phyloP scores from a whole-genome alignment of 1,140 invertebrate genomes.

The Macrostomum lignano region DNA sequence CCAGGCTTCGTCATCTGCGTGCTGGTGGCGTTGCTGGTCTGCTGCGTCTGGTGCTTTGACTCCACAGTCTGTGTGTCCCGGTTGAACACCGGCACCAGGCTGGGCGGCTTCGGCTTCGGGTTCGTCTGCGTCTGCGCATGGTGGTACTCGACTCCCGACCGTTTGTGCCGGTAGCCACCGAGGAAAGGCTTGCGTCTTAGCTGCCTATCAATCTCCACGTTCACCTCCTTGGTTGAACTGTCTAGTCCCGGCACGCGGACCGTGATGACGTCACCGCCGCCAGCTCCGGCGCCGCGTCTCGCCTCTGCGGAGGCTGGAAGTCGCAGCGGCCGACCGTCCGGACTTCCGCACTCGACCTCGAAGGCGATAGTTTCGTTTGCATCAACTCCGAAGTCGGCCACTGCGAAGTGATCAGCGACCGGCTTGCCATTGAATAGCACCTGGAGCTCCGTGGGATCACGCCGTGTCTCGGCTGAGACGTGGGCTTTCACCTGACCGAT shows the following conservation, averaged over 20 bases:
- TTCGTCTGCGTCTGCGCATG: constrained; percentile 24
- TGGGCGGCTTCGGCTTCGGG: constrained; percentile 13
- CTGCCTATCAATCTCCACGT: background rate
- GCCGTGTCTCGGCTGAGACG: no score
- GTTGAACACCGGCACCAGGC: constrained; percentile 11
- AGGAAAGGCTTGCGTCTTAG: background rate
- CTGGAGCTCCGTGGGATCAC: no score
- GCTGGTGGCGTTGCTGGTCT: constrained; percentile 21
- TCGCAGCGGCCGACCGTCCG: no score
- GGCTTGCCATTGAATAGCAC: no score
- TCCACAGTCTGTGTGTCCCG: constrained; percentile 26
- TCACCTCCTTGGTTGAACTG: background rate
- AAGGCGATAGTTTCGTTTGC: no score
- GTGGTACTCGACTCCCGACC: constrained; percentile 17
- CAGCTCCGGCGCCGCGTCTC: no score
- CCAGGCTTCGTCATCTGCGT: constrained; percentile 29
- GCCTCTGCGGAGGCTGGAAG: no score
- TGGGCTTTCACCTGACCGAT: no score
- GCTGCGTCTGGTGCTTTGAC: constrained; percentile 14
- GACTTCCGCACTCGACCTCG: no score
- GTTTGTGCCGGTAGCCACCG: constrained; percentile 19
- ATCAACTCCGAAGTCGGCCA: no score
- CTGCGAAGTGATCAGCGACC: no score
- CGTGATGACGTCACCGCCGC: background rate
- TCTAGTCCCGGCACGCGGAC: background rate